phyloP scores from a whole-genome alignment of 2,888 invertebrate genomes.

The Drosophila helvetica region DNA sequence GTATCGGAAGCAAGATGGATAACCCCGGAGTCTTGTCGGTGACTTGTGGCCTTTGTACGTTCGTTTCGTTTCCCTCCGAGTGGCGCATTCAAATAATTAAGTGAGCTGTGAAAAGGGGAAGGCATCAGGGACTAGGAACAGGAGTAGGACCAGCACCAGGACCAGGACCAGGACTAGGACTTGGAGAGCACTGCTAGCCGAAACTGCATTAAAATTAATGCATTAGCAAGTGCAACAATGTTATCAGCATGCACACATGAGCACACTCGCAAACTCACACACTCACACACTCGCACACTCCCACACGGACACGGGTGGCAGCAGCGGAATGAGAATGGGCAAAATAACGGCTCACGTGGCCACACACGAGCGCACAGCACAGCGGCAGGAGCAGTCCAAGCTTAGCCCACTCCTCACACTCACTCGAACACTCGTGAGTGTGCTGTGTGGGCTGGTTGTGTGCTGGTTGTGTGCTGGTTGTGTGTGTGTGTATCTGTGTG shows the following conservation, averaged over 20 bases:
- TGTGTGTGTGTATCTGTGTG: slow-evolving; percentile 14
- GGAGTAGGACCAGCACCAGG: not conserved
- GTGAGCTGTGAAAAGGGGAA: slow-evolving; percentile 50
- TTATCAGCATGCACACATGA: slow-evolving; percentile 78
- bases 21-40: slow-evolving; percentile 55
- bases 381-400: slow-evolving; percentile 31
- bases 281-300: slow-evolving; percentile 13
- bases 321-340: slow-evolving; percentile 12
- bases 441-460: slow-evolving; percentile 4
- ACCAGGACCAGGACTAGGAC: slow-evolving; percentile 2
- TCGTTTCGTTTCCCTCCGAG: not conserved
- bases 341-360: slow-evolving; percentile 61
- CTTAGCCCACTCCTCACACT: slow-evolving; percentile 13
- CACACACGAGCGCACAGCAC: slow-evolving; percentile 72
- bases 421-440: slow-evolving; percentile 2
- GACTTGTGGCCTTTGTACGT: slow-evolving; percentile 44
- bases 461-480: slow-evolving; percentile 13
- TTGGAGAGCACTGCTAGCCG: slow-evolving; percentile 42
- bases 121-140: not conserved
- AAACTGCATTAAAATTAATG: slow-evolving; percentile 78
- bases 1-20: slow-evolving; percentile 75
- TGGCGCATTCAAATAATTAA: slow-evolving; percentile 72
- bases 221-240: slow-evolving; percentile 79
- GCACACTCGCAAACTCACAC: slow-evolving; percentile 49
- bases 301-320: too few relatives aligned